Evolutionary conservation across 2,888 invertebrate genomes (phyloP), one percentile per base, ranked within the genome.

Genomic region (Nomada hirtipes): DNA sequence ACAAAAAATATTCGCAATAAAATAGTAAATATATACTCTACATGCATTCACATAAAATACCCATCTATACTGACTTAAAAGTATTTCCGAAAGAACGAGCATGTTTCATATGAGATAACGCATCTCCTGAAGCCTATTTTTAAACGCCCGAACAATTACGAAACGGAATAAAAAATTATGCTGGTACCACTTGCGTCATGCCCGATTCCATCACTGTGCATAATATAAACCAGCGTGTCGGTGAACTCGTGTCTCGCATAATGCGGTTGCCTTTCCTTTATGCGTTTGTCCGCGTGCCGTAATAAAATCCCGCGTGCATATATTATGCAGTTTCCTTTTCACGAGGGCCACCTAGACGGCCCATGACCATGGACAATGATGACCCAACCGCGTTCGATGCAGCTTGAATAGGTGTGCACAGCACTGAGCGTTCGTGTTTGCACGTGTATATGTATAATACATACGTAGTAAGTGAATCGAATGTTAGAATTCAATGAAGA

Each of bases 321-420:
- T 87, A 86, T 89, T 85, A 89, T 87, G 89, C 86, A 88, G 84
- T 85, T 89, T 86, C 87, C 89, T 89, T 89, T 89, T 89, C 89
- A 83, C 85, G 87, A 89, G 89, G 89, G 89, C 89, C 89, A 89
- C 89, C 89, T 86, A 86, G 86, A 85, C 84, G 68, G 82, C 53
- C 79, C 81, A 78, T 76, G 79, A 79, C 84, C 84, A 57, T 70
- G 84, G 70, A 73, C 82, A 76, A 79, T 67, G 77, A 77, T 79
- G 76, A 86, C 77, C 86, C 73, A 86, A 84, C 86, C 82, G 82
- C 76, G 83, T 77, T 79, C 73, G 76, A 77, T 72, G 73, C 69
- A 65, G 75, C 74, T 71, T 72, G 85, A 70, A 86, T 82, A 69
- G 63, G 42, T 72, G 61, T 67, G 60, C 50, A 26, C 64, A 44